Conservation (phyloP, 1,140 invertebrate genomes). For the Gonioctena quinquepunctata region DNA sequence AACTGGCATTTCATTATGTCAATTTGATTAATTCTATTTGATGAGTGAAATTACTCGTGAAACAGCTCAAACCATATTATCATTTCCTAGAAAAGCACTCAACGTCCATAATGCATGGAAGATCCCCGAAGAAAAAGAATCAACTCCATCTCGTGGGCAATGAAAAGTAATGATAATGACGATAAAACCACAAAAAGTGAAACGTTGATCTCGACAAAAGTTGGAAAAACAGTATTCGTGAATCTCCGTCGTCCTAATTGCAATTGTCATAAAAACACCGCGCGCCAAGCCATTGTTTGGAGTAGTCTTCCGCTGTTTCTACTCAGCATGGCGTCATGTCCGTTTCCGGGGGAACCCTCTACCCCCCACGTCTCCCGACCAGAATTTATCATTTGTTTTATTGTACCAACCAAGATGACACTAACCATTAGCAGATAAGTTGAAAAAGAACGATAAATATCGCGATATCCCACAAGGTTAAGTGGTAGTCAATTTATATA, state of each 20-base stretch:
- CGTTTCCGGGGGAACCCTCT: constrained; percentile 47
- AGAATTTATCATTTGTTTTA: constrained; percentile 30
- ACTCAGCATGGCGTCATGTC: constrained; percentile 57
- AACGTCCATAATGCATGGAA: neutral
- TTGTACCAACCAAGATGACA: constrained; percentile 25
- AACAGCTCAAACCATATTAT: too few species aligned
- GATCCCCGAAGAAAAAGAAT: neutral
- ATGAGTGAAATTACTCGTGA: too few species aligned
- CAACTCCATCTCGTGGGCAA: neutral
- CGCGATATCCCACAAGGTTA: constrained; percentile 14
- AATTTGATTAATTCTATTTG: too few species aligned
- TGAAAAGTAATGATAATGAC: constrained; percentile 36
- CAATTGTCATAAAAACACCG: constrained; percentile 50
- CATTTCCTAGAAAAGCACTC: neutral
- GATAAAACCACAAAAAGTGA: constrained; percentile 40
- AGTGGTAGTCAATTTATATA: constrained; percentile 22
- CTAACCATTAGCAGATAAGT: constrained; percentile 20
- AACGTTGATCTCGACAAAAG: constrained; percentile 32
- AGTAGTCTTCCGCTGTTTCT: constrained; percentile 56
- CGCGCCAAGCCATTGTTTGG: constrained; percentile 53
- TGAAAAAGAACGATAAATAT: constrained; percentile 20
- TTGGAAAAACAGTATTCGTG: constrained; percentile 47
- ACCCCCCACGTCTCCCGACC: constrained; percentile 18
- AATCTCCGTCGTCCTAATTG: constrained; percentile 53
- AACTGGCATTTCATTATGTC: too few species aligned